Evolutionary conservation across 2,113 vertebrate genomes (phyloP), one percentile per base, ranked within the genome.

Genomic region (Melanerpes aurifrons): DNA sequence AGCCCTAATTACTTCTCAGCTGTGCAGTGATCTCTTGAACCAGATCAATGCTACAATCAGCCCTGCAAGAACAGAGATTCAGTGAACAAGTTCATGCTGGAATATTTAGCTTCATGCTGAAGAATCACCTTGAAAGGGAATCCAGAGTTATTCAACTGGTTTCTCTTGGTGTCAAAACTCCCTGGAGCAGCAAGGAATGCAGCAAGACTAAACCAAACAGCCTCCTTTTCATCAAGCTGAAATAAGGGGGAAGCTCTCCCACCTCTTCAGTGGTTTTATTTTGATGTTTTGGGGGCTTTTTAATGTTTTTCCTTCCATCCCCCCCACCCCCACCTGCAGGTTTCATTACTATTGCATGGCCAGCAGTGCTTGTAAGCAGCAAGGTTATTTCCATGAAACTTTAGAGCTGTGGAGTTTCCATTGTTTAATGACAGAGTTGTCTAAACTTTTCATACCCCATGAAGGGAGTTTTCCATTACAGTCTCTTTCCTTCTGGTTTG

Each of bases 391-490:
- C 82, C 87, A 56, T 84, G 78, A 94, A 96, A 95, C 87, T 87
- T 90, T 72, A 87, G 93, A 94, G 63, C 82, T 50, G 35, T 1
- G 3, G 85, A 79, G 78, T 87, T 96, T 93, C 82, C 83, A 89
- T 94, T 94, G 95, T 92, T 92, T 91, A 95, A 94, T 87, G 84
- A 82, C 87, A 85, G 91, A 87, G 54, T 62, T 95, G 82, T 92
- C 84, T 94, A 85, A 92, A 91, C 82, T 94, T 84, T 94, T 96
- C 78, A 93, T 95, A 89, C 43, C 56, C 75, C 81, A 87, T 66
- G 70, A 91, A 91, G 69, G 89, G 73, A 88, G 74, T 92, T 95
- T 92, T 91, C 93, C 84, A 89, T 83, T 94, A 81, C 78, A 78
- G 81, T 92, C 91, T 85, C 58, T 94, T 95, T 86, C 91, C 84